Conservation (phyloP, 1,140 invertebrate genomes). For the Armadillidium nasatum region DNA sequence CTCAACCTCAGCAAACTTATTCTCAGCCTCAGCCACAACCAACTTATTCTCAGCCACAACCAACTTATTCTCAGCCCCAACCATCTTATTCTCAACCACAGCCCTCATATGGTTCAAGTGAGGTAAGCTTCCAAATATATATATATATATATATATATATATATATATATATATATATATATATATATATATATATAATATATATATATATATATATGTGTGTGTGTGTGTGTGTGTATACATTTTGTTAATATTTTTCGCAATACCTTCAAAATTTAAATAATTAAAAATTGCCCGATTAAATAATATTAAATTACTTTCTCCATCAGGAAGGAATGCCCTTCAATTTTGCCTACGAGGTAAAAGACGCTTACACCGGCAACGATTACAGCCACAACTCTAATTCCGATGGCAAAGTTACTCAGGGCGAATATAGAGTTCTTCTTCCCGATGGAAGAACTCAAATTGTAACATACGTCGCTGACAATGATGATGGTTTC, state of each 20-base stretch:
- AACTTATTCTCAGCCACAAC: neutral
- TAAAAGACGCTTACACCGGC: constrained; percentile 30
- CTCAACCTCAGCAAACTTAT: neutral
- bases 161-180: neutral
- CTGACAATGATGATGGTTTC: constrained; percentile 34
- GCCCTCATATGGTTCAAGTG: neutral
- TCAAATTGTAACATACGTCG: constrained; percentile 42
- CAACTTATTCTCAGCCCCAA: neutral
- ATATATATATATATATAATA: neutral
- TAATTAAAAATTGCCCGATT: neutral
- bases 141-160: neutral
- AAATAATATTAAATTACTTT: neutral
- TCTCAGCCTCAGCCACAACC: neutral
- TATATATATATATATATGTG: neutral
- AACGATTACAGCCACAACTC: constrained; percentile 41
- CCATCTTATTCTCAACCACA: neutral
- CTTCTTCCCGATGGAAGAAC: constrained; percentile 41
- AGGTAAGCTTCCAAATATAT: neutral
- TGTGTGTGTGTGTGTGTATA: neutral
- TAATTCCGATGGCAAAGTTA: constrained; percentile 34
- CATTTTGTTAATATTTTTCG: neutral
- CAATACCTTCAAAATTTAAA: neutral
- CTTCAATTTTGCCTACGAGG: constrained; percentile 30
- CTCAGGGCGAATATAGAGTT: constrained; percentile 33
- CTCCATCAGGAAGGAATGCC: constrained; percentile 29